A percentile compares a stretch with the other conserved stretches of the same genome.
Evolutionary conservation across 2,113 vertebrate genomes (phyloP).

Genomic region (Eudorcas thomsonii): DNA sequence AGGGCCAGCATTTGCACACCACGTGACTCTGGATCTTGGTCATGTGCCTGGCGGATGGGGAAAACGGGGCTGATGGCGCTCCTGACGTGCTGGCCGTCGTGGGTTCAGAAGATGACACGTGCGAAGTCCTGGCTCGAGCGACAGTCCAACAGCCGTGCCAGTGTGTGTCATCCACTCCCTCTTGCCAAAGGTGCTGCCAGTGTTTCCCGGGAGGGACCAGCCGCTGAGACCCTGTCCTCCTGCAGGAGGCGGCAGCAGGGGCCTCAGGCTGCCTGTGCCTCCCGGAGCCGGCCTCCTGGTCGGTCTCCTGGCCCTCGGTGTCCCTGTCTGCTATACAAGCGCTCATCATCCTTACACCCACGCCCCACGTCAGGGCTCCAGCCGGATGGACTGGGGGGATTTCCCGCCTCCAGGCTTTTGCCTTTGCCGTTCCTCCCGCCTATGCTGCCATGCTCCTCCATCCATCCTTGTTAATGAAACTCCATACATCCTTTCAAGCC

Average conservation of each 20-base stretch:
- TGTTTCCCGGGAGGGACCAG: not conserved
- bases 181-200: not conserved
- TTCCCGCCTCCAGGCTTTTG: not conserved
- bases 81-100: not conserved
- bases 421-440: not conserved
- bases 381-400: not conserved
- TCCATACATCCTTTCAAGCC: too few relatives aligned
- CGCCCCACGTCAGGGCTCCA: not conserved
- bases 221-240: not conserved
- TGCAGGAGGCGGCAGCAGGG: not conserved
- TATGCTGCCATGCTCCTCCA: not conserved
- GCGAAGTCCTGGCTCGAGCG: not conserved
- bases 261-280: not conserved
- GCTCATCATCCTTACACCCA: not conserved
- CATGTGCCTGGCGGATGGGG: not conserved
- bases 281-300: not conserved
- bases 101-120: not conserved
- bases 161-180: not conserved
- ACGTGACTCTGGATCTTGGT: not conserved
- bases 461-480: rapidly evolving
- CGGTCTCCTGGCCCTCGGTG: rapidly evolving
- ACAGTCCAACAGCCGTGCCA: not conserved
- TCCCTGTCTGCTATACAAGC: not conserved
- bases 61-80: not conserved
- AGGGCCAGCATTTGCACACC: not conserved